phyloP scores from a whole-genome alignment of 2,797 vertebrate species.

The Gymnodraco acuticeps region DNA sequence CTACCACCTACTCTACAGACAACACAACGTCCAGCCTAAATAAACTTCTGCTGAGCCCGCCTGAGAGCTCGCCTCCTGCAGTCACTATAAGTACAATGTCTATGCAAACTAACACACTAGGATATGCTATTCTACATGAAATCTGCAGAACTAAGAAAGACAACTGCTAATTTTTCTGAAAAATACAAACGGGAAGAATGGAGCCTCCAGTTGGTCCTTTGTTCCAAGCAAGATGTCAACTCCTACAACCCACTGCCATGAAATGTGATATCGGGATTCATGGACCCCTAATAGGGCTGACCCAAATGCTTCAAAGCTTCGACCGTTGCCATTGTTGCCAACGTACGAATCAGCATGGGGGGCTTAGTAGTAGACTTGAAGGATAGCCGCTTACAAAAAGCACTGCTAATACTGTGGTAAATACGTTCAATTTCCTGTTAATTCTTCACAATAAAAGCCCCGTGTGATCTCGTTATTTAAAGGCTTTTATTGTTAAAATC shows the following conservation, averaged over 20 bases:
- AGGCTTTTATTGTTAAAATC: no score
- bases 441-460: no score
- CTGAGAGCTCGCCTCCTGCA: conserved; percentile 30
- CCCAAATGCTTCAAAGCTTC: no score
- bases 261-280: conserved; percentile 13
- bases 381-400: no score
- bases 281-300: not conserved
- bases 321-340: no score
- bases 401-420: no score
- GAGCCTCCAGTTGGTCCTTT: not conserved
- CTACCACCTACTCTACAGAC: conserved; percentile 42
- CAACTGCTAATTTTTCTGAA: not conserved
- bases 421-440: no score
- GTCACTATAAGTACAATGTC: not conserved
- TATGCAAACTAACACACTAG: not conserved
- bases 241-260: not conserved
- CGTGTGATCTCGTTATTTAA: no score
- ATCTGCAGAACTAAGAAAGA: not conserved
- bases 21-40: conserved; percentile 46
- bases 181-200: not conserved
- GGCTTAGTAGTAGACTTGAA: no score
- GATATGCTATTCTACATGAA: not conserved
- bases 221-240: not conserved
- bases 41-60: conserved; percentile 49
- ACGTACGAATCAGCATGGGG: no score